These are phyloP conservation scores for Tortrix viridana DNA, from an alignment of 2,888 invertebrate species.

Conservation along the genomic window DNA sequence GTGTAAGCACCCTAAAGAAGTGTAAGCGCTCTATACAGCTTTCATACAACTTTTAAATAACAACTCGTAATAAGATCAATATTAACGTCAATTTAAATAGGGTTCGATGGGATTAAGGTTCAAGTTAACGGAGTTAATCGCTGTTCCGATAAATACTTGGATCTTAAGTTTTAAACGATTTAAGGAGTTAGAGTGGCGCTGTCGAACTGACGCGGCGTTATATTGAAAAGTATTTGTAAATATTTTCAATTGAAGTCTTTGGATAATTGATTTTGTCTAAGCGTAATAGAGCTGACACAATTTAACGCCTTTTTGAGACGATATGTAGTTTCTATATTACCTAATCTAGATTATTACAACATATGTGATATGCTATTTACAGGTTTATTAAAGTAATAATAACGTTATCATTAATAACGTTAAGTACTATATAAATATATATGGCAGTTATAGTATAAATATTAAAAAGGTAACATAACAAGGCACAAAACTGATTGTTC, in stretches of 20 bases:
- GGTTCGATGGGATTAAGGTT: slow-evolving; percentile 32
- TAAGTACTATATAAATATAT: too few relatives aligned
- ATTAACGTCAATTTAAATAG: slow-evolving; percentile 32
- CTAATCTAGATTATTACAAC: too few relatives aligned
- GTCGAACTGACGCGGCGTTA: not conserved
- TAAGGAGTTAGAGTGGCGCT: slow-evolving; percentile 1
- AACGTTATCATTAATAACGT: too few relatives aligned
- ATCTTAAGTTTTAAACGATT: slow-evolving; percentile 29
- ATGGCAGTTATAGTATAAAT: too few relatives aligned
- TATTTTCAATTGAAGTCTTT: not conserved
- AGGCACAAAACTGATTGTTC: too few relatives aligned
- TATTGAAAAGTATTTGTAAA: not conserved
- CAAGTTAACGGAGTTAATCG: slow-evolving; percentile 18
- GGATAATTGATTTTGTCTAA: not conserved
- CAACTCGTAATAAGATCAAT: slow-evolving; percentile 24
- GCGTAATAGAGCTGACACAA: not conserved
- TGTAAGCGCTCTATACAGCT: too few relatives aligned
- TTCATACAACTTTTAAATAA: not conserved
- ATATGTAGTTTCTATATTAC: too few relatives aligned
- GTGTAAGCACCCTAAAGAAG: too few relatives aligned
- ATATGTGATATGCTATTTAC: too few relatives aligned
- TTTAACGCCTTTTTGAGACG: too few relatives aligned
- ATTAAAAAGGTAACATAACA: too few relatives aligned
- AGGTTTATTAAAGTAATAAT: too few relatives aligned
- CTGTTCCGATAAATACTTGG: slow-evolving; percentile 33